A percentile compares a stretch with the other conserved stretches of the same genome.
These are phyloP conservation scores for Hypotaenidia philippensis DNA, from an alignment of 2,797 vertebrate genomes.

Conservation along the genomic window DNA sequence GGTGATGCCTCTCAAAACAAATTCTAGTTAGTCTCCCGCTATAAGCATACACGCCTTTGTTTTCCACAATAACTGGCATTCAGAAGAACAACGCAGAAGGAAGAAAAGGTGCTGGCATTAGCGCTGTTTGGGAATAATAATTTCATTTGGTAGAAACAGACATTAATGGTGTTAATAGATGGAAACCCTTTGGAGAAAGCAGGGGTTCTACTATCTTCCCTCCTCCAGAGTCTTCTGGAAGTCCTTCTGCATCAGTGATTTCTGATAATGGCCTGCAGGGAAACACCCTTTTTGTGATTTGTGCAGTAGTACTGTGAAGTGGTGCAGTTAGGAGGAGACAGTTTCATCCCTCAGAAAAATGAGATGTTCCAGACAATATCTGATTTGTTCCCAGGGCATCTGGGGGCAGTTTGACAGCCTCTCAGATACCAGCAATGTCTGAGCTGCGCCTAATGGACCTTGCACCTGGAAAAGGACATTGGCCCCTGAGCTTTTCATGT, in stretches of 20 bases:
- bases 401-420: background rate
- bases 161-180: background rate
- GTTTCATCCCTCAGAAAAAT: constrained; percentile 31
- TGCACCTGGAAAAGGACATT: background rate
- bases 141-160: background rate
- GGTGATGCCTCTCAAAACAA: background rate
- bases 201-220: background rate
- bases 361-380: background rate
- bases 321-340: background rate
- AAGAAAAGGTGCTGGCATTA: background rate
- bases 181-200: background rate
- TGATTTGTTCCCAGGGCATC: background rate
- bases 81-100: background rate
- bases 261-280: constrained; percentile 19
- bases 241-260: constrained; percentile 6
- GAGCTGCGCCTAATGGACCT: background rate
- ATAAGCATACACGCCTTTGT: background rate
- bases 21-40: background rate
- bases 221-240: background rate
- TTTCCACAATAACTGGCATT: background rate
- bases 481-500: background rate
- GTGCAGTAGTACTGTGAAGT: background rate
- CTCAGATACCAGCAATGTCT: background rate
- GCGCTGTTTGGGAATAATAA: background rate
- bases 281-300: constrained; percentile 18